phyloP scores from a whole-genome alignment of 2,888 invertebrate genomes.

The Dicyrtomina minuta region DNA sequence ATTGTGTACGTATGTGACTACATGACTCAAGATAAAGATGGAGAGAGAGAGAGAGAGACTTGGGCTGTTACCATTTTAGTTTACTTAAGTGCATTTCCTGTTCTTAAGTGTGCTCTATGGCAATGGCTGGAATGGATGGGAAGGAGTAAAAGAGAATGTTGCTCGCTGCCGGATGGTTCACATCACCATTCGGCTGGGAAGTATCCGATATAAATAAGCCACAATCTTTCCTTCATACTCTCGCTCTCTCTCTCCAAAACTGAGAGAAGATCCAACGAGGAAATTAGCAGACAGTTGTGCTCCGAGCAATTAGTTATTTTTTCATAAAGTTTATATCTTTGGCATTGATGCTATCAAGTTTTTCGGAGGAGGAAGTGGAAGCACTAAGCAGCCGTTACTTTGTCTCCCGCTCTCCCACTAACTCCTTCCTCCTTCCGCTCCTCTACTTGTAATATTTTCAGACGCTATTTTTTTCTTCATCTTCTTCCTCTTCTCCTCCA shows the following conservation, averaged over 20 bases:
- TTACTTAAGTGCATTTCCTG: background rate
- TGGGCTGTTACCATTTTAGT: background rate
- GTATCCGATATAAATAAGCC: no score
- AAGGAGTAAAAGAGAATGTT: conserved; percentile 2
- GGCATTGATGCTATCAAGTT: no score
- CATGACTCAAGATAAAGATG: no score
- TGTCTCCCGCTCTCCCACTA: no score
- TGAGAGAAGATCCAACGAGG: background rate
- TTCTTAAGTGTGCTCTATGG: conserved; percentile 1
- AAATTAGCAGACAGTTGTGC: conserved; percentile 11
- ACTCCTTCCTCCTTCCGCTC: no score
- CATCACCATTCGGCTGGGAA: background rate
- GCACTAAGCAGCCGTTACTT: no score
- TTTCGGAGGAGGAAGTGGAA: no score
- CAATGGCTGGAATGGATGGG: background rate
- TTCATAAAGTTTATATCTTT: no score
- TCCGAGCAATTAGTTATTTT: conserved; percentile 4
- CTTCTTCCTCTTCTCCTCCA: background rate
- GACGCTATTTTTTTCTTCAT: background rate
- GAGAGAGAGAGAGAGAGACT: no score
- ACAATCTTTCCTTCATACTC: background rate
- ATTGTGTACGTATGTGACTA: no score
- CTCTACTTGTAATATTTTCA: no score
- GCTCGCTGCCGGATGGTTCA: background rate
- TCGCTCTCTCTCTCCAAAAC: background rate